Base-by-base conservation (phyloP, 2,888 invertebrate species). In the Acleris cristana region DNA sequence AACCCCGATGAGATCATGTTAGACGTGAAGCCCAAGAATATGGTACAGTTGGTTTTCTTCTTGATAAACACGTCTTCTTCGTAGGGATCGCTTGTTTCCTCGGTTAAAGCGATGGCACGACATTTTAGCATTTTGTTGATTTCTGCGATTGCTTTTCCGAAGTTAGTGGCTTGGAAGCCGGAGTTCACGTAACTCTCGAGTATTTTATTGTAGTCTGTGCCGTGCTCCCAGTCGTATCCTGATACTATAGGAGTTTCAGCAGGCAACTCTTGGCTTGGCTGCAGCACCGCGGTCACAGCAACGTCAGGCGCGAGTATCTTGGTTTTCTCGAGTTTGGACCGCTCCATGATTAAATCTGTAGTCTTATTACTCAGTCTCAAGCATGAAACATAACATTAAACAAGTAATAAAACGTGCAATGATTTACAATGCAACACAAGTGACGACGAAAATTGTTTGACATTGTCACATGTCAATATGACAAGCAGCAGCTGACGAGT, bases 111-210 rank as follows among this genome's bases (percentile, higher is more conserved):
- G 72, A 95, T 85, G 16, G 94, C 93, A 73, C 98, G 95, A 79
- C 95, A 95, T 83, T 95, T 94, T 59, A 98, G 93, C 99, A 99
- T 99, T 93, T 95, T 96, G 77, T 97, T 96, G 70, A 99, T 96
- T 94, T 99, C 99, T 61, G 96, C 93, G 0, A 99, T 96, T 0
- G 99, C 98, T 78, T 96, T 90, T 0, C 98, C 99, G 83, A 99
- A 97, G 93, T 96, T 98, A 0, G 99, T 98, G 0, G 99, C 99
- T 93, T 99, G 99, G 88, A 99, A 99, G n/a, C 99, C 99, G 21
- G 96, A 96, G 65, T 94, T 93, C 40, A 94, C 84, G 85, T 96
- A 99, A 34, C 96, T 96, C 72, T 96, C 93, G 53, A 99, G 93
- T 64, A 99, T 88, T 78, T 95, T 95, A 72, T 96, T 95, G 85